Evolutionary conservation across 2,113 vertebrate species (phyloP).

Genomic region (Epinephelus moara): DNA sequence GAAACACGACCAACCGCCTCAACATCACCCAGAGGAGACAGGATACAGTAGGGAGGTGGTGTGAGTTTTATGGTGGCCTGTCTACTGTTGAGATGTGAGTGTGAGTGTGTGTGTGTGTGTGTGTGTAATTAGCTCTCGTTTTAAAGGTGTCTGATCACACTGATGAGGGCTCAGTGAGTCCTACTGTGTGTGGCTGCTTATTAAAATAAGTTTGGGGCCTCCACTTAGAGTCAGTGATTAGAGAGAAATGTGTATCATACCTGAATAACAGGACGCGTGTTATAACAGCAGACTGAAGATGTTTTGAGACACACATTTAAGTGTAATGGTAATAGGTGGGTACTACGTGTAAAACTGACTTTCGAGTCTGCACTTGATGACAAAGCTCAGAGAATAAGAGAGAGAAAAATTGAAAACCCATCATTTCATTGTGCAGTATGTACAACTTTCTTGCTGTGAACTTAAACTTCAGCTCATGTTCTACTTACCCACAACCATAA

Average conservation of each 20-base stretch:
- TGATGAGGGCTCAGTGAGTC: slow-evolving; percentile 32
- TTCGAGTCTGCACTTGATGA: slow-evolving; percentile 6
- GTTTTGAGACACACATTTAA: slow-evolving; percentile 10
- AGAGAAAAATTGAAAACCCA: neutral
- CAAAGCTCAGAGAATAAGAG: neutral
- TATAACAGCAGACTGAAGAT: slow-evolving; percentile 1
- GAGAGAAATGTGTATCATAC: slow-evolving; percentile 28
- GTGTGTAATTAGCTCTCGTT: slow-evolving; percentile 51
- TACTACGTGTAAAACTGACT: neutral
- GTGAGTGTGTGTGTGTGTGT: slow-evolving; percentile 22
- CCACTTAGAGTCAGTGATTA: slow-evolving; percentile 45
- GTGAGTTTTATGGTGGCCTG: slow-evolving; percentile 40
- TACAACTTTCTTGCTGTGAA: neutral
- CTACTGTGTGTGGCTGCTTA: slow-evolving; percentile 42
- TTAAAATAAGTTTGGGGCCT: slow-evolving; percentile 49
- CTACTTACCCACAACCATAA: slow-evolving; percentile 88
- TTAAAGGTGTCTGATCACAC: slow-evolving; percentile 59
- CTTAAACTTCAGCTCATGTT: neutral
- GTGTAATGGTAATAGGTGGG: neutral
- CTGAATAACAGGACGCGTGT: slow-evolving; percentile 30
- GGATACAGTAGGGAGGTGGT: neutral
- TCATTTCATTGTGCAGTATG: neutral
- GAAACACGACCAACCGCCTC: slow-evolving; percentile 37
- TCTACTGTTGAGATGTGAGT: slow-evolving; percentile 22
- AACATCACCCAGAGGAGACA: slow-evolving; percentile 35